Conservation (phyloP, 37 sponge, comb jelly and placozoan genomes). For the Cliona cf. orientalis region DNA sequence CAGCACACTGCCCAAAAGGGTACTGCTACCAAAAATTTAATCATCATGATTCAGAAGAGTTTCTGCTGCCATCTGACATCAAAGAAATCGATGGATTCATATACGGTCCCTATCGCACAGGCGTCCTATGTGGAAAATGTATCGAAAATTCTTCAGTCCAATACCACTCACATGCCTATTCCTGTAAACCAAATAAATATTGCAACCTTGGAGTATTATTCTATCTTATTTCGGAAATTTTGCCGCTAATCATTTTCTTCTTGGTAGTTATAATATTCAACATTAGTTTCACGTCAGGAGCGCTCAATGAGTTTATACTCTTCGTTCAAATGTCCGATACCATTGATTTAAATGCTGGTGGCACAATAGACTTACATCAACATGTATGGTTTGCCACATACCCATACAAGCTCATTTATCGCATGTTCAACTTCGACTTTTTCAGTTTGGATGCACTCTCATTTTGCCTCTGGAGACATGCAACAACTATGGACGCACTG, state of each 20-base stretch:
- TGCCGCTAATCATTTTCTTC: background rate
- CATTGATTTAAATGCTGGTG: background rate
- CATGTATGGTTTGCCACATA: too few relatives aligned
- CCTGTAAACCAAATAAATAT: background rate
- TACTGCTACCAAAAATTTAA: background rate
- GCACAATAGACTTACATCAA: too few relatives aligned
- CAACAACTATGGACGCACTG: background rate
- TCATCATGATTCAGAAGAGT: too few relatives aligned
- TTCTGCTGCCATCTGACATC: background rate
- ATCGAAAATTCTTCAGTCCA: background rate
- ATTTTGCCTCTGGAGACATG: background rate
- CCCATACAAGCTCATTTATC: background rate
- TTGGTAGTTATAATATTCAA: too few relatives aligned
- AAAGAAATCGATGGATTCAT: background rate
- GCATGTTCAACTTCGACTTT: background rate
- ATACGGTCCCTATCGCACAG: background rate
- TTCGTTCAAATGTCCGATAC: background rate
- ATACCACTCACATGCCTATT: background rate
- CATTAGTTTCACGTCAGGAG: too few relatives aligned
- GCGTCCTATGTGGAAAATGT: background rate
- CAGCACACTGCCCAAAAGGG: background rate
- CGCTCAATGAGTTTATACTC: too few relatives aligned
- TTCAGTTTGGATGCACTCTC: background rate
- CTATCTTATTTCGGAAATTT: background rate
- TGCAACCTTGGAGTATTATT: background rate